Base-by-base conservation (phyloP, 2,888 invertebrate genomes). In the Chrysolina americana region DNA sequence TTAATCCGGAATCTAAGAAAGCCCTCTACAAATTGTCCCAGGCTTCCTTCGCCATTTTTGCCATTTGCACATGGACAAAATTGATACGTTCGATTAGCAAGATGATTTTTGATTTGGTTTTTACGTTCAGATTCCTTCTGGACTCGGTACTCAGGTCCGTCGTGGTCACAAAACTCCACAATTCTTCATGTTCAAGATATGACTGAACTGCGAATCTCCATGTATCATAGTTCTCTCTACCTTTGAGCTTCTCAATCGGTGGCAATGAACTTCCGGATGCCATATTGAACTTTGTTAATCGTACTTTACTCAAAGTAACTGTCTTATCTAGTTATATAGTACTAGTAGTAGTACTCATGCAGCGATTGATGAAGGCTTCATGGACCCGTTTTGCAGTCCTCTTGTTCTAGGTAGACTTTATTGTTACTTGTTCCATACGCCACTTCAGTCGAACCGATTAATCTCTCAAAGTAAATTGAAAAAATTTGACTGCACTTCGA, bases 21-120 rank as follows among this genome's bases (percentile, higher is more conserved):
- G 44, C 44, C 8, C 15, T 44, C 15, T 44, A 2, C 2, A 44
- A 15, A 44, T 44, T 44, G 15, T 44, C 44, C 44, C 44, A 44
- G 10, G 15, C 44, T 44, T 44, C 44, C 44, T 44, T 44, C 2
- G 44, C 44, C 10, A 8, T 44, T 44, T 44, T 44, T 44, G 44
- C 44, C 15, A 15, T 44, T 28, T 73, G 68, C 10, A 73, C 69
- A 69, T 73, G 73, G 19, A 73, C 56, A 62, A 63, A 73, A 47
- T 73, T 68, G 2, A 69, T 28, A 5, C 64, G 36, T 15, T 73
- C 65, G 6, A 73, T 41, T 21, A 69, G 17, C 36, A 73, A 48
- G n/a, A 41, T 69, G 8, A 84, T 79, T 76, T 80, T 84, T 8
- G 82, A 56, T 23, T 69, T 75, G 0, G 80, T 78, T 69, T 72